phyloP scores from a whole-genome alignment of 2,888 invertebrate species.

The Agrotis segetum region DNA sequence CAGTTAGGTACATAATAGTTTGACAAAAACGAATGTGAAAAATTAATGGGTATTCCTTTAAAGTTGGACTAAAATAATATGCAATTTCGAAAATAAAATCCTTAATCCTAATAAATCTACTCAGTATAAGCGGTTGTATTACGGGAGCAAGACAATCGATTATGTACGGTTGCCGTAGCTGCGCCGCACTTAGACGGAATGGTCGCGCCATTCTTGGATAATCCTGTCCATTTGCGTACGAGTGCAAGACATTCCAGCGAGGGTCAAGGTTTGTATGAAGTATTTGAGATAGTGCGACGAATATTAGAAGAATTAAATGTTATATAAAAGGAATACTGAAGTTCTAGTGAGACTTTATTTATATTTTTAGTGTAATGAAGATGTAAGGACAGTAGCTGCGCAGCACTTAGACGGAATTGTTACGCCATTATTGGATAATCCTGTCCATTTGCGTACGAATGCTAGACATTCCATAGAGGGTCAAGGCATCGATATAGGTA shows the following conservation, averaged over 20 bases:
- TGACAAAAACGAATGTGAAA: too few species aligned
- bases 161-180: slow-evolving; percentile 68
- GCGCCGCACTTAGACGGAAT: slow-evolving; percentile 73
- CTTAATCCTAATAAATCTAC: slow-evolving; percentile 41
- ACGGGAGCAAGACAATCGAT: slow-evolving; percentile 72
- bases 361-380: slow-evolving; percentile 53
- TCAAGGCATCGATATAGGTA: too few species aligned
- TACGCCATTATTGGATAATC: slow-evolving; percentile 82
- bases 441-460: slow-evolving; percentile 75
- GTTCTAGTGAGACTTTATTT: background rate
- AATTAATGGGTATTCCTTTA: too few species aligned
- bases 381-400: slow-evolving; percentile 52
- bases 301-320: too few species aligned
- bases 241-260: slow-evolving; percentile 59
- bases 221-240: slow-evolving; percentile 81
- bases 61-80: slow-evolving; percentile 16
- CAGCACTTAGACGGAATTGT: slow-evolving; percentile 75
- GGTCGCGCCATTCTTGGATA: slow-evolving; percentile 82
- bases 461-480: slow-evolving; percentile 38
- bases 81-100: slow-evolving; percentile 38
- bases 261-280: slow-evolving; percentile 36
- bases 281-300: background rate
- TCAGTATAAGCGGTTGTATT: slow-evolving; percentile 56
- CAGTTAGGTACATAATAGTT: too few species aligned
- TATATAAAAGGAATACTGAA: too few species aligned